Conservation (phyloP, 1,140 invertebrate species). For the Mactra quadrangularis region DNA sequence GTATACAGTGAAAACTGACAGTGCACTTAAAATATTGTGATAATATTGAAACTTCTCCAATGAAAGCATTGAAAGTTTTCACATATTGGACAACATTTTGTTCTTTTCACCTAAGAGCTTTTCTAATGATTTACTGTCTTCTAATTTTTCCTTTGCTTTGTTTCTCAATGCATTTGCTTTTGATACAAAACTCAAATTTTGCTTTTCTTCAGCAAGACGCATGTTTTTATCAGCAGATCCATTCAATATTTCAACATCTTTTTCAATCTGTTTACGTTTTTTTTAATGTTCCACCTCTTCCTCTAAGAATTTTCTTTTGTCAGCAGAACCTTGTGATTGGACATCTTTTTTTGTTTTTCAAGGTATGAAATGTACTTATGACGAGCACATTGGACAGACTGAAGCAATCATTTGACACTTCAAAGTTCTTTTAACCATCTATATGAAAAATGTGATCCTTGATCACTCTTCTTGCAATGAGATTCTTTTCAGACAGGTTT, state of each 20-base stretch:
- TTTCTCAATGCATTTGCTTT: conserved; percentile 2
- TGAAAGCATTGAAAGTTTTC: too few species aligned
- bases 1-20: too few species aligned
- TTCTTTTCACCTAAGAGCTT: too few species aligned
- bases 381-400: not conserved
- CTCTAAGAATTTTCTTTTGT: not conserved
- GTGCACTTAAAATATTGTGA: too few species aligned
- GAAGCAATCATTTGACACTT: not conserved
- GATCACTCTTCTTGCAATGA: conserved; percentile 3
- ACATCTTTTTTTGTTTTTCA: not conserved
- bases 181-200: not conserved
- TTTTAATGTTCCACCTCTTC: not conserved
- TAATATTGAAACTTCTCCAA: too few species aligned
- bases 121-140: not conserved
- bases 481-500: not conserved
- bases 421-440: not conserved
- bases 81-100: too few species aligned
- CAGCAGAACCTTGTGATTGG: not conserved
- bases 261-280: not conserved
- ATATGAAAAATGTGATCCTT: not conserved
- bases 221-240: not conserved
- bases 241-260: not conserved
- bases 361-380: not conserved
- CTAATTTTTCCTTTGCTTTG: not conserved
- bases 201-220: not conserved